Conservation (phyloP, 2,888 invertebrate species). For the Prionchulus punctatus region DNA sequence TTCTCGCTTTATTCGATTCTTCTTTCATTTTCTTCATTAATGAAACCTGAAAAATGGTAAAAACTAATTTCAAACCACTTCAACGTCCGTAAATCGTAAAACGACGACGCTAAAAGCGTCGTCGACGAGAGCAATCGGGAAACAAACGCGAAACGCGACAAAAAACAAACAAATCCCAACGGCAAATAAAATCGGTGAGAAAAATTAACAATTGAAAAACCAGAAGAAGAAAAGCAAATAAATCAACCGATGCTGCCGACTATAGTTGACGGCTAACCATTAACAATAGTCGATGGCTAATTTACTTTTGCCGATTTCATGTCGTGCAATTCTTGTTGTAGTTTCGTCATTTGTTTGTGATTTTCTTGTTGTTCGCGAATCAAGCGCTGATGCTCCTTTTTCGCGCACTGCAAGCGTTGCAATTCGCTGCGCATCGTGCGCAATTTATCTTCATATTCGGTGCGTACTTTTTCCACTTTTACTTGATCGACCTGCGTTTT, state of each 20-base stretch:
- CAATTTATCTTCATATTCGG: slow-evolving; percentile 74
- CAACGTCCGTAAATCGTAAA: too few species aligned
- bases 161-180: too few species aligned
- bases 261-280: too few species aligned
- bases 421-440: slow-evolving; percentile 66
- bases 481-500: slow-evolving; percentile 26
- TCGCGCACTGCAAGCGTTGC: slow-evolving; percentile 63
- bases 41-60: slow-evolving; percentile 36
- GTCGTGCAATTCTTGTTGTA: slow-evolving; percentile 56
- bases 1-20: slow-evolving; percentile 67
- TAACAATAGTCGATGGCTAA: too few species aligned
- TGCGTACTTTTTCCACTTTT: slow-evolving; percentile 55
- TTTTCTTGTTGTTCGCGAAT: slow-evolving; percentile 59
- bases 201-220: too few species aligned
- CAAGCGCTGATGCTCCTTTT: slow-evolving; percentile 69
- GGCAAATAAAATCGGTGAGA: too few species aligned
- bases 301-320: slow-evolving; percentile 70
- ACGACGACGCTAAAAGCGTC: too few species aligned
- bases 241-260: too few species aligned
- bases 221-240: too few species aligned
- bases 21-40: slow-evolving; percentile 82
- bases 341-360: slow-evolving; percentile 53
- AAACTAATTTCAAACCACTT: too few species aligned
- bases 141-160: too few species aligned
- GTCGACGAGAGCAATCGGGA: too few species aligned